Conservation (phyloP, 2,888 invertebrate species). For the Xestobium rufovillosum region DNA sequence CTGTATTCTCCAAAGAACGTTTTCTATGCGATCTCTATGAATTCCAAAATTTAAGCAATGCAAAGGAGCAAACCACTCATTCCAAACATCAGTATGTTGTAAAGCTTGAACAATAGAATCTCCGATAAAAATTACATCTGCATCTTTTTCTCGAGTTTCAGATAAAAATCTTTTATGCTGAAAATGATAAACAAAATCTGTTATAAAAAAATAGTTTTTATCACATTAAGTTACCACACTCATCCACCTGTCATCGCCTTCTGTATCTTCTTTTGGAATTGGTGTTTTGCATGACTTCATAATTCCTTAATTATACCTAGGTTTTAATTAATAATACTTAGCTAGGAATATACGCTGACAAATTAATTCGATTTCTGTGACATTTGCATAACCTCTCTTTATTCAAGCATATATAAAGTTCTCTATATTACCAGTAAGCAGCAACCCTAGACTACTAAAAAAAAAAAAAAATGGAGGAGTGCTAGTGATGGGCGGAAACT, state of each 20-base stretch:
- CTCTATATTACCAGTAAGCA: too few relatives aligned
- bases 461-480: too few relatives aligned
- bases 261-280: conserved; percentile 63
- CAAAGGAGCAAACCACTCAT: conserved; percentile 82
- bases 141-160: conserved; percentile 83
- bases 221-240: too few relatives aligned
- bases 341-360: too few relatives aligned
- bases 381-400: too few relatives aligned
- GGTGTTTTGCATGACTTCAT: conserved; percentile 72
- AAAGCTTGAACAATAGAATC: conserved; percentile 81
- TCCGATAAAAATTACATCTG: conserved; percentile 86
- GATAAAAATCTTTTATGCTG: conserved; percentile 80
- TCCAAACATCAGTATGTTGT: conserved; percentile 80
- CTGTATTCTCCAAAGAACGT: conserved; percentile 82
- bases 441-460: too few relatives aligned
- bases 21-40: conserved; percentile 78
- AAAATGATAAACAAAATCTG: conserved; percentile 11
- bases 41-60: conserved; percentile 90
- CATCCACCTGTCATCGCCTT: conserved; percentile 82
- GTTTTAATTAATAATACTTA: too few relatives aligned
- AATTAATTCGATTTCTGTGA: too few relatives aligned
- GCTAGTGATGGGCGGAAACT: too few relatives aligned
- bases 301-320: too few relatives aligned
- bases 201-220: conserved; percentile 21
- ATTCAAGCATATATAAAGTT: too few relatives aligned